Evolutionary conservation across 2,113 vertebrate species (phyloP).

Genomic region (Corythornis cristatus): DNA sequence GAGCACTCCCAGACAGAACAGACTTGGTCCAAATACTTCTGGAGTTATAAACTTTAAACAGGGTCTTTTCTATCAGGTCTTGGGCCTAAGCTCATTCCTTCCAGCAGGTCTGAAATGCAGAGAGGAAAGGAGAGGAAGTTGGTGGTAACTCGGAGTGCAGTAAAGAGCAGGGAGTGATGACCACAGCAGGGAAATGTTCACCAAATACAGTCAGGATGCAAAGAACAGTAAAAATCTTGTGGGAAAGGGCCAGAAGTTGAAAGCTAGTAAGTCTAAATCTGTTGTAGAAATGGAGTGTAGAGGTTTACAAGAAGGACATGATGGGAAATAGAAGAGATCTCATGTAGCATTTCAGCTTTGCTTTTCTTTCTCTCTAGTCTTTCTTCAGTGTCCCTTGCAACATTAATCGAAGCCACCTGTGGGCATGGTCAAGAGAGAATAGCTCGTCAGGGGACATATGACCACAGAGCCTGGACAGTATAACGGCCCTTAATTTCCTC

Average conservation of each 20-base stretch:
- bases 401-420: neutral
- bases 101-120: neutral
- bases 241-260: neutral
- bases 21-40: neutral
- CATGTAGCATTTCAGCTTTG: neutral
- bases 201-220: neutral
- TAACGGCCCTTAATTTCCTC: slow-evolving; percentile 66
- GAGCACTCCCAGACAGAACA: neutral
- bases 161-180: neutral
- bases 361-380: neutral
- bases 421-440: neutral
- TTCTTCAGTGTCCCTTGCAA: neutral
- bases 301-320: neutral
- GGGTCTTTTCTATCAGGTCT: neutral
- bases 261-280: neutral
- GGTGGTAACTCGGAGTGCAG: neutral
- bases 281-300: neutral
- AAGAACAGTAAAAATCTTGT: neutral
- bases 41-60: no score
- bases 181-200: neutral
- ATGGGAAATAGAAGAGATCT: neutral
- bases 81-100: neutral
- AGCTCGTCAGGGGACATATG: slow-evolving; percentile 26
- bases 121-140: neutral
- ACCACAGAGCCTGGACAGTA: slow-evolving; percentile 37